A percentile compares a stretch with the other conserved stretches of the same genome.
Conservation (phyloP, 2,888 invertebrate species). For the Odontomyia ornata region DNA sequence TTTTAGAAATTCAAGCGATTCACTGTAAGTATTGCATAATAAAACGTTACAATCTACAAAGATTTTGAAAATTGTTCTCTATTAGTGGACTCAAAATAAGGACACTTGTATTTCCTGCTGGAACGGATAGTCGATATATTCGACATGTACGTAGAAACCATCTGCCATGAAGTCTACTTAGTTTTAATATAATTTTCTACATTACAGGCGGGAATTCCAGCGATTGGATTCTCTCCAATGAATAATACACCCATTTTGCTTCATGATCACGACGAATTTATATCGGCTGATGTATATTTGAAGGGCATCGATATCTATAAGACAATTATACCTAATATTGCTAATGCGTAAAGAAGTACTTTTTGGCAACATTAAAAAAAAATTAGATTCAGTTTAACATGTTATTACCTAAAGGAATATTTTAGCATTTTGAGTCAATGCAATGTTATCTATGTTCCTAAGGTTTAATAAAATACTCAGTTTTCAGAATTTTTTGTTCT, state of each 20-base stretch:
- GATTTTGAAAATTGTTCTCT: too few relatives aligned
- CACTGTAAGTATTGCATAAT: slow-evolving; percentile 66
- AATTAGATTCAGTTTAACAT: too few relatives aligned
- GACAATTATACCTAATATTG: slow-evolving; percentile 57
- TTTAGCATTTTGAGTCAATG: too few relatives aligned
- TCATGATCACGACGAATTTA: slow-evolving; percentile 91
- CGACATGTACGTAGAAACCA: slow-evolving; percentile 65
- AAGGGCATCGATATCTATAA: slow-evolving; percentile 80
- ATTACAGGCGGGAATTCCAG: slow-evolving; percentile 75
- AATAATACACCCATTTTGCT: slow-evolving; percentile 83
- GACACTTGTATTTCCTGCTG: slow-evolving; percentile 76
- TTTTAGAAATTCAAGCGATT: slow-evolving; percentile 71
- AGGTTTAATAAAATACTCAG: too few relatives aligned
- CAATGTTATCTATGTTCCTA: too few relatives aligned
- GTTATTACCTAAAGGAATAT: too few relatives aligned
- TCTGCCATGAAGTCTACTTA: background rate
- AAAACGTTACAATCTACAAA: background rate
- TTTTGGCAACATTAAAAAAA: too few relatives aligned
- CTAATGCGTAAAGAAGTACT: slow-evolving; percentile 55
- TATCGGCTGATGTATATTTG: slow-evolving; percentile 80
- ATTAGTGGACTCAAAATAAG: slow-evolving; percentile 64
- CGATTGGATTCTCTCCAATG: slow-evolving; percentile 92
- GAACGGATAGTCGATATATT: slow-evolving; percentile 79
- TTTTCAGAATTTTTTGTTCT: too few relatives aligned
- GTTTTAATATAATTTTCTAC: slow-evolving; percentile 43